A percentile compares a stretch with the other conserved stretches of the same genome.
These are phyloP conservation scores for Eilema caniola DNA, from an alignment of 2,888 invertebrate species.

Conservation along the genomic window DNA sequence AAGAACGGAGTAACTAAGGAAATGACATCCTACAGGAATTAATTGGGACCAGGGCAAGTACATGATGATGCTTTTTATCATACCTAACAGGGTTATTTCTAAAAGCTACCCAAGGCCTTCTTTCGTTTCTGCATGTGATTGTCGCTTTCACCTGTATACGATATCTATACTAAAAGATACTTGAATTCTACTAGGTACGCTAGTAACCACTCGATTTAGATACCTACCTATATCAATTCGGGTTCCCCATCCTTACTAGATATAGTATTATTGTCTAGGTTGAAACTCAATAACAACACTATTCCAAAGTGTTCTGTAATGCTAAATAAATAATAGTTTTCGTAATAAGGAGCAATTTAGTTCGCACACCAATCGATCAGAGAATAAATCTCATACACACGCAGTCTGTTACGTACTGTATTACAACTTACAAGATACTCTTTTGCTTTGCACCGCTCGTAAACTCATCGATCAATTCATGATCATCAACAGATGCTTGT, in stretches of 20 bases:
- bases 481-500: slow-evolving; percentile 3
- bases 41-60: too few species aligned
- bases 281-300: neutral
- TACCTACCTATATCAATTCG: neutral
- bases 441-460: neutral
- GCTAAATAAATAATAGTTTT: neutral
- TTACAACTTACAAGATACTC: neutral
- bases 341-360: slow-evolving; percentile 2
- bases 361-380: neutral
- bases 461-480: neutral
- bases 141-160: too few species aligned
- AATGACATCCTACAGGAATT: too few species aligned
- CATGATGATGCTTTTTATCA: too few species aligned
- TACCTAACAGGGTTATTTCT: too few species aligned
- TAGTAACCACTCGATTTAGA: too few species aligned
- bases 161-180: too few species aligned
- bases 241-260: too few species aligned
- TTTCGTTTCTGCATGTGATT: too few species aligned
- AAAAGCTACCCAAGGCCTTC: too few species aligned
- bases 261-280: neutral
- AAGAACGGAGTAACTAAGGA: too few species aligned
- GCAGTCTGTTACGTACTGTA: neutral
- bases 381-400: neutral
- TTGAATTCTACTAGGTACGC: too few species aligned
- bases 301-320: neutral